Base-by-base conservation (phyloP, 2,113 vertebrate species). In the Larimichthys crocea region DNA sequence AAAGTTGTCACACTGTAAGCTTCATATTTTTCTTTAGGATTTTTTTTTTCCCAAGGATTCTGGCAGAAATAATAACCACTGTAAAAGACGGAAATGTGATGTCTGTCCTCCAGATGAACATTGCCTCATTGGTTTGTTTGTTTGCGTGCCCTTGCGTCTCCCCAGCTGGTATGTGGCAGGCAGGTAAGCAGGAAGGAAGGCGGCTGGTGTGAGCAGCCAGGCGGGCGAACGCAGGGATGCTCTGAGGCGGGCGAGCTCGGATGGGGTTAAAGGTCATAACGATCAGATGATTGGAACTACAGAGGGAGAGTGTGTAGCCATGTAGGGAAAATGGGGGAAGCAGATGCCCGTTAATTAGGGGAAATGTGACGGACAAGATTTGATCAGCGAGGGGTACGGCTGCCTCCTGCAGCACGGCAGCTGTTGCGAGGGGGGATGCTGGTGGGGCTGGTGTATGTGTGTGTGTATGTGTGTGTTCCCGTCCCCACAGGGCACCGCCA, bases 341-440 rank as follows among this genome's bases (percentile, higher is more conserved):
- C 98, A 99, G 98, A 99, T 99, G 98, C 98, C 98, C 95, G 94
- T 97, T 99, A 99, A 99, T 99, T 99, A 99, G 98, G 96, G 96
- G 95, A 98, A 97, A 97, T 96, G 98, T 97, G 98, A 98, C 95
- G 98, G 97, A 99, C 98, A 99, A 97, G 97, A 97, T 96, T 95
- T 95, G 97, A 97, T 97, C 96, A 97, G 97, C 95, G 91, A 94
- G 88, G 74, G 95, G 96, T 97, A 96, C 94, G 95, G 92, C 95
- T 95, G 90, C 92, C 96, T 95, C 96, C 95, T 96, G 97, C 95
- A 96, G 95, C 96, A 93, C 92, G 96, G 97, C 98, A 99, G 98
- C 97, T 99, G 97, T 97, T 96, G 96, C 92, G 93, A 93, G 95
- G 90, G 93, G 95, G 90, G 82, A 87, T 86, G 90, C 83, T 87